Evolutionary conservation across 1,140 invertebrate genomes (phyloP), one percentile per base, ranked within the genome.

Genomic region (Caerostris extrusa): DNA sequence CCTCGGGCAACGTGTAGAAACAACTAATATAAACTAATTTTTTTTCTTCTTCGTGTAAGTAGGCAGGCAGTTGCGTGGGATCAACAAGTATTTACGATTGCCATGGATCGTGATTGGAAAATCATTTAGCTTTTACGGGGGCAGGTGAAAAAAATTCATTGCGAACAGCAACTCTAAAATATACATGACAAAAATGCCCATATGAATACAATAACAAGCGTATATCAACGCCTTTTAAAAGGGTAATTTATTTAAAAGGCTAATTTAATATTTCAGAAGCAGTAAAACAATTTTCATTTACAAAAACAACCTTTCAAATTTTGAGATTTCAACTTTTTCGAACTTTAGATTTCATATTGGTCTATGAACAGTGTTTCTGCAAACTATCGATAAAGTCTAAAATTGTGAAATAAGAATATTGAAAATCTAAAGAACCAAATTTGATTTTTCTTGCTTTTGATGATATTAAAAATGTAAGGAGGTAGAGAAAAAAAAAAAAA

Each of bases 51-150:
- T 34, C 34, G 8, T 53, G 14, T 88, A 88, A 14, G 86, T 53
- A 88, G 86, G 56, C 12, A 83, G 56, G 34, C n/a, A 19, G n/a
- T 4, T 8, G 60, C 60, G 86, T 88, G 61, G 86, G 86, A 53
- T 64, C n/a, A 64, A 53, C 85, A 55, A 3, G 60, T 53, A 58
- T 88, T 57, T 3, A 50, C 50, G 53, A 88, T 77, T 10, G 17
- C 53, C n/a, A 10, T 58, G 17, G 86, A 50, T 64, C 86, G 86
- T 88, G 60, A 88, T 88, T 12, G 19, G 86, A 88, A 88, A 88
- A 7, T 64, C 3, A 88, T 85, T 64, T 17, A 6, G 6, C n/a
- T 64, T 34, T 5, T 17, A 17, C 86, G 12, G 50, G 7, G 55
- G 55, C 4, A 53, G 3, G 12, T 77, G 34, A 19, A 50, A 77